Percentiles rank a stretch among this genome's conserved stretches.
Evolutionary conservation across 2,113 vertebrate genomes (phyloP).

Genomic region (Pseudonaja textilis): DNA sequence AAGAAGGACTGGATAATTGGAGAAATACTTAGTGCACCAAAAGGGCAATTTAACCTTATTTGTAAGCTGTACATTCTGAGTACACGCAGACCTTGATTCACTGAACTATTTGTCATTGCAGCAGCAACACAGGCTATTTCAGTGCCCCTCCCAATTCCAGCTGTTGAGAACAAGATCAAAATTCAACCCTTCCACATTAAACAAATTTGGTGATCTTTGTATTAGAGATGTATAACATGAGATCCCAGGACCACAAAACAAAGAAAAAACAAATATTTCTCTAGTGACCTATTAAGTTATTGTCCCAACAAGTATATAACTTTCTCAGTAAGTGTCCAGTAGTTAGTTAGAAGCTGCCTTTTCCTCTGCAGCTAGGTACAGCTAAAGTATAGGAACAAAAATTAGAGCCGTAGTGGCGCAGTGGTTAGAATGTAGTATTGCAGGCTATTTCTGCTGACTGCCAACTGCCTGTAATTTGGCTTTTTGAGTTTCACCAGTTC

Average conservation of each 20-base stretch:
- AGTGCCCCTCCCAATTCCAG: no score
- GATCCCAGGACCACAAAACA: not conserved
- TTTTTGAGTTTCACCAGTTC: no score
- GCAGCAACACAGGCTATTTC: not conserved
- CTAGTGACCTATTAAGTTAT: not conserved
- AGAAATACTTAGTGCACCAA: slow-evolving; percentile 26
- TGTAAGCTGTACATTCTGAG: not conserved
- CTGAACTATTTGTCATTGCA: not conserved
- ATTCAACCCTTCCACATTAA: not conserved
- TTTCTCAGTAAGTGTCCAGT: not conserved
- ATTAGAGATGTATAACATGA: not conserved
- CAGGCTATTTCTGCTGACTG: no score
- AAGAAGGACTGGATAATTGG: slow-evolving; percentile 19
- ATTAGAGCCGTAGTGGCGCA: not conserved
- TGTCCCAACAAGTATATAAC: not conserved
- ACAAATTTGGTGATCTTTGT: not conserved
- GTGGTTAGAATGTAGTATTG: no score
- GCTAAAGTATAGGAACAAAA: not conserved
- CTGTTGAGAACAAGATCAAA: not conserved
- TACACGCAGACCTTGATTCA: not conserved
- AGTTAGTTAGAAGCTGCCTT: not conserved
- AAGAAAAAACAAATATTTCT: not conserved
- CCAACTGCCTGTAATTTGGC: no score
- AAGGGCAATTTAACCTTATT: not conserved
- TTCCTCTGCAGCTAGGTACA: not conserved